These are phyloP conservation scores for Heliothis subflexa DNA, from an alignment of 1,140 invertebrate species.

Conservation along the genomic window DNA sequence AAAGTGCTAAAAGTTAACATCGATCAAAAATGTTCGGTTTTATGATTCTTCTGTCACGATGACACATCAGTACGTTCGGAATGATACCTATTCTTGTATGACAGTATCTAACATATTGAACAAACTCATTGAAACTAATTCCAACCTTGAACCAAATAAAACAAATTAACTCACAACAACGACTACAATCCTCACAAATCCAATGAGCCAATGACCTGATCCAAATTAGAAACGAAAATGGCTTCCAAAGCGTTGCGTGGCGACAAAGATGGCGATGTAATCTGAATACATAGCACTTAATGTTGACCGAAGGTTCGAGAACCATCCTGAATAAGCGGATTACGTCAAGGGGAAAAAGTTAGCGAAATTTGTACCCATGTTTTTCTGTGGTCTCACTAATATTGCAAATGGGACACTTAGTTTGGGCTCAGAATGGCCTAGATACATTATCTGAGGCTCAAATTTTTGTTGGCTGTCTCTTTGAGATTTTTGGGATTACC, in stretches of 20 bases:
- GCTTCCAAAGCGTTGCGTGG: neutral
- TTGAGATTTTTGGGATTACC: neutral
- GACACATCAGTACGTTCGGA: neutral
- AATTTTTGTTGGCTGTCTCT: conserved; percentile 13
- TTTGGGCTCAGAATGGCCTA: conserved; percentile 1
- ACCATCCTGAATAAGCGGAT: conserved; percentile 37
- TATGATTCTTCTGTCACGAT: neutral
- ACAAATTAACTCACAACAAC: neutral
- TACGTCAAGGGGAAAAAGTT: conserved; percentile 29
- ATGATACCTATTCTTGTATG: too few species aligned
- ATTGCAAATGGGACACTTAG: conserved; percentile 28
- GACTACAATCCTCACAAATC: neutral
- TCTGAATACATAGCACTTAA: conserved; percentile 40
- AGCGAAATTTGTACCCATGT: conserved; percentile 16
- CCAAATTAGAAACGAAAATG: conserved; percentile 34
- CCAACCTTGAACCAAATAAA: neutral
- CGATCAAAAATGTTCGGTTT: too few species aligned
- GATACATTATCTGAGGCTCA: conserved; percentile 1
- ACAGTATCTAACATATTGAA: too few species aligned
- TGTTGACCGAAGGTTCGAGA: conserved; percentile 5
- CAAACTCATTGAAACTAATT: too few species aligned
- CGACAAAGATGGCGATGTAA: conserved; percentile 34
- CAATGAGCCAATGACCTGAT: neutral
- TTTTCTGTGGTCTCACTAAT: conserved; percentile 23
- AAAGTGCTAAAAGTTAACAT: too few species aligned